Percentiles rank a stretch among this genome's conserved stretches.
Conservation (phyloP, 2,113 vertebrate genomes). For the Nansenia antarctica region DNA sequence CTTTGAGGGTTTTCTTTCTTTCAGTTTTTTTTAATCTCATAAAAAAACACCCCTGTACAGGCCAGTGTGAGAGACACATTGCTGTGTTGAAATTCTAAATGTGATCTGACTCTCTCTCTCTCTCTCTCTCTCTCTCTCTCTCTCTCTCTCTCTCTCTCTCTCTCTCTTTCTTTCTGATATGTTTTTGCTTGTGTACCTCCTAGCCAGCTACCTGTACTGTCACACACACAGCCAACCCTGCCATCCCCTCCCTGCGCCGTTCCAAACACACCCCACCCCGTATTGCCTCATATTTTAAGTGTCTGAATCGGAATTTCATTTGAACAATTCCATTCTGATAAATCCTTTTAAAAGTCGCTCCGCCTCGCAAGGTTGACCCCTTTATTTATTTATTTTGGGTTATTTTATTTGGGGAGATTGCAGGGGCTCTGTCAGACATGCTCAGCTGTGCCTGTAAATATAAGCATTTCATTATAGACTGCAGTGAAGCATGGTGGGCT, state of each 20-base stretch:
- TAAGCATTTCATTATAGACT: constrained; percentile 99
- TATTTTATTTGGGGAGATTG: constrained; percentile 91
- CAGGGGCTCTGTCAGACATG: constrained; percentile 91
- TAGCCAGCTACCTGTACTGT: constrained; percentile 48
- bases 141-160: constrained; percentile 32
- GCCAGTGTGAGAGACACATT: constrained; percentile 81
- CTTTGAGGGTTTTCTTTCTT: constrained; percentile 73
- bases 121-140: constrained; percentile 29
- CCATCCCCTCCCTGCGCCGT: constrained; percentile 20
- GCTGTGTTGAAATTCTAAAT: constrained; percentile 83
- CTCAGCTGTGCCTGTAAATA: constrained; percentile 97
- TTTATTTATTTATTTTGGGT: constrained; percentile 84
- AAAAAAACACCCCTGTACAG: constrained; percentile 86
- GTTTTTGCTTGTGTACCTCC: constrained; percentile 40
- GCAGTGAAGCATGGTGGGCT: constrained; percentile 93
- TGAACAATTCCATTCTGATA: constrained; percentile 95
- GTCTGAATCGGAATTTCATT: constrained; percentile 93
- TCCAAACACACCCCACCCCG: constrained; percentile 66
- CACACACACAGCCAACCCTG: constrained; percentile 24
- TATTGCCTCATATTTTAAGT: constrained; percentile 90
- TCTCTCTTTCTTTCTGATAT: constrained; percentile 34
- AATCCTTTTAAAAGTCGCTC: constrained; percentile 95
- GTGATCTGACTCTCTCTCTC: constrained; percentile 62
- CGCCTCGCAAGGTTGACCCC: constrained; percentile 81
- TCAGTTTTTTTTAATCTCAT: constrained; percentile 11